Conservation (phyloP, 2,797 vertebrate species). For the Etheostoma nigrum region DNA sequence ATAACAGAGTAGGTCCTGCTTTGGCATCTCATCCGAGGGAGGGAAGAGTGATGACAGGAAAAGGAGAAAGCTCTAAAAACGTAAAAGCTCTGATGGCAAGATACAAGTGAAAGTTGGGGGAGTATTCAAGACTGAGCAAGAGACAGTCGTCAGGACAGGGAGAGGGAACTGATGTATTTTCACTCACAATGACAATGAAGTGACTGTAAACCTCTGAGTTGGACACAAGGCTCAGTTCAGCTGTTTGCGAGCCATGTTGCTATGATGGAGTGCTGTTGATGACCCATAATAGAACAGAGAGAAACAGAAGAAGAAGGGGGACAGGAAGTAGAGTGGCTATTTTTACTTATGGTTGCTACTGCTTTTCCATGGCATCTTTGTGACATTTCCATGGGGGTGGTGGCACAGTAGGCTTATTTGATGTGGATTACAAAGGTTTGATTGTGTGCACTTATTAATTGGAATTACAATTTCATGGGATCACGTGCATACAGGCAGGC, state of each 20-base stretch:
- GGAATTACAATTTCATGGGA: constrained; percentile 19
- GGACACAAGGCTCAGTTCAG: constrained; percentile 38
- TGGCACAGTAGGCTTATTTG: constrained; percentile 50
- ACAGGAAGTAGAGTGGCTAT: constrained; percentile 78
- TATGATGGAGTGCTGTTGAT: constrained; percentile 40
- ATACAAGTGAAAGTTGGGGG: constrained; percentile 23
- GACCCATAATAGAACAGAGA: constrained; percentile 59
- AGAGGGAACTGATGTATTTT: neutral
- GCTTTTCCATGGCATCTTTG: constrained; percentile 52
- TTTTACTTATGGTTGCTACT: constrained; percentile 70
- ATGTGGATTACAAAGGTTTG: constrained; percentile 65
- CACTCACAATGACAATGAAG: constrained; percentile 2
- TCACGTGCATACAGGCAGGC: constrained; percentile 14
- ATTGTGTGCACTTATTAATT: constrained; percentile 46
- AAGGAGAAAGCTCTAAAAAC: neutral
- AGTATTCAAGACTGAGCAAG: neutral
- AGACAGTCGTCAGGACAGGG: constrained; percentile 3
- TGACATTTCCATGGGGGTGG: constrained; percentile 46
- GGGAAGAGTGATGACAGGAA: neutral
- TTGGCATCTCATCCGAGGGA: constrained; percentile 54
- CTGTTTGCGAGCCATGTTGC: constrained; percentile 34
- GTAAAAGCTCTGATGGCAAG: constrained; percentile 16
- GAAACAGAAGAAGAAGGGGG: constrained; percentile 51
- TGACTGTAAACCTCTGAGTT: constrained; percentile 8
- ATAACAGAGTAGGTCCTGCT: constrained; percentile 72